A percentile compares a stretch with the other conserved stretches of the same genome.
These are phyloP conservation scores for Melopsittacus undulatus DNA, from an alignment of 2,797 vertebrate species.

Conservation along the genomic window DNA sequence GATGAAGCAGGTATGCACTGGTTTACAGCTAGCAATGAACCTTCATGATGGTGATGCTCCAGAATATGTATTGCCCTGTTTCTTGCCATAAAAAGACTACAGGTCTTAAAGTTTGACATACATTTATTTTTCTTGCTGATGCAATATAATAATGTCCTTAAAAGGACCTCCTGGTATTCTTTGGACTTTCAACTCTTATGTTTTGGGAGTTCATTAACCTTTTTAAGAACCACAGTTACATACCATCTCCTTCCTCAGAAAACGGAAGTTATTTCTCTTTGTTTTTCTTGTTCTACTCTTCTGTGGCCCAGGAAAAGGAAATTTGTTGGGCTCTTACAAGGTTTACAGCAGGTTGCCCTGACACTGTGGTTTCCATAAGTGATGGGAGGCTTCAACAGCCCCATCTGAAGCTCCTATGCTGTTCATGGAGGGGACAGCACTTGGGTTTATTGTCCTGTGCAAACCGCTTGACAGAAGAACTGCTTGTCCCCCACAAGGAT, in stretches of 20 bases:
- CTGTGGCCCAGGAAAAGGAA: background rate
- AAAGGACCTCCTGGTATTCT: background rate
- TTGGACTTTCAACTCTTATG: background rate
- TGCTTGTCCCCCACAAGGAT: constrained; percentile 3
- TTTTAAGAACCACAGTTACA: background rate
- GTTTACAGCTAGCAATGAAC: background rate
- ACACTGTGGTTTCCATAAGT: background rate
- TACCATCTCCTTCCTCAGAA: background rate
- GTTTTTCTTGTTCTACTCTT: background rate
- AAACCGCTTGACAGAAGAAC: background rate
- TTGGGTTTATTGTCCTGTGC: background rate
- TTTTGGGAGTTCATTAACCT: background rate
- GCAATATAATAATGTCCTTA: background rate
- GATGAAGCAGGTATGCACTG: background rate
- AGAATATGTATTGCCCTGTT: fast-evolving
- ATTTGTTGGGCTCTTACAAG: background rate
- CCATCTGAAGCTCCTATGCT: background rate
- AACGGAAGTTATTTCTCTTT: background rate
- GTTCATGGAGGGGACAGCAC: background rate
- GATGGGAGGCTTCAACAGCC: background rate
- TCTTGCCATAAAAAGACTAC: background rate
- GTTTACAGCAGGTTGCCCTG: background rate
- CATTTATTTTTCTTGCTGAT: background rate
- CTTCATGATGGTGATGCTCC: background rate
- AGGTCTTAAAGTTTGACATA: background rate